Evolutionary conservation across 53 echinoderm and acorn worm species (phyloP).

Genomic region (Paracentrotus lividus): DNA sequence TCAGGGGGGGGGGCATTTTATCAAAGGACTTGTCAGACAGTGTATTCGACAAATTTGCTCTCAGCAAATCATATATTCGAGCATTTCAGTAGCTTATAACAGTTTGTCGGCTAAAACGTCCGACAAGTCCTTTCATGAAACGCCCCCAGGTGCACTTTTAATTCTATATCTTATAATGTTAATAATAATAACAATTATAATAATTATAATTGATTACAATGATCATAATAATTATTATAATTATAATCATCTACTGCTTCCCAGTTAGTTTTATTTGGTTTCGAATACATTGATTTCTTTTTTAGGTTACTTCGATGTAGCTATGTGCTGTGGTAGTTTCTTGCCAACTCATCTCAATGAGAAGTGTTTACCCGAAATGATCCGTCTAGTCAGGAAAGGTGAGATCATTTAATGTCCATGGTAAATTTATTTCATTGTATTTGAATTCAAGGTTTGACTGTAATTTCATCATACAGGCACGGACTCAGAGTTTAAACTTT

Average conservation of each 20-base stretch:
- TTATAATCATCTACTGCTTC: not conserved
- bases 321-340: constrained; percentile 35
- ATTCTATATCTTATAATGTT: not conserved
- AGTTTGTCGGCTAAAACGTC: no score
- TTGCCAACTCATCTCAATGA: constrained; percentile 53
- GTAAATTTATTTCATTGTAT: no score
- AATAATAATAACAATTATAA: not conserved
- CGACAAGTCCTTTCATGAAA: no score
- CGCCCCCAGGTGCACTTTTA: not conserved
- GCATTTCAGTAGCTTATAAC: no score
- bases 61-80: no score
- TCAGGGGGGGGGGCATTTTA: no score
- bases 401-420: not conserved
- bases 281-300: not conserved
- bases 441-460: no score
- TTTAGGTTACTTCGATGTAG: constrained; percentile 54
- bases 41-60: no score
- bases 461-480: no score
- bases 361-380: constrained; percentile 58
- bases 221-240: not conserved
- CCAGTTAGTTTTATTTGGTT: not conserved
- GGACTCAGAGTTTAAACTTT: no score
- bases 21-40: no score
- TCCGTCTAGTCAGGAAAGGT: constrained; percentile 45
- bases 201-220: no score